Evolutionary conservation across 2,888 invertebrate species (phyloP), one percentile per base, ranked within the genome.

Genomic region (Halictus quadricinctus): DNA sequence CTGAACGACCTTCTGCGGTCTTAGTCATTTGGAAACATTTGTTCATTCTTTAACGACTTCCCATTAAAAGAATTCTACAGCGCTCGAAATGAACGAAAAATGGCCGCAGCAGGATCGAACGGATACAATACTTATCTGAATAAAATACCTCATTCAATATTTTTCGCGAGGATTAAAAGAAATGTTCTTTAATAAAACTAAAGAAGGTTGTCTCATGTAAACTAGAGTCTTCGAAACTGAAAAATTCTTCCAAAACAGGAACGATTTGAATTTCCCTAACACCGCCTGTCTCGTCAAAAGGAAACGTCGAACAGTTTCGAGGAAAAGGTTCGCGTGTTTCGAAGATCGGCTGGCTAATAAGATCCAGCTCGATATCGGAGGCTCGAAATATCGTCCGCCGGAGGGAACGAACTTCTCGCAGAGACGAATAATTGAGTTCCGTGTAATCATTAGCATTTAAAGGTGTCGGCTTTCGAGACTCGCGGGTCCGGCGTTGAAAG

Each of bases 361-460:
- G 60, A 29, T 25, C 64, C 13, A 64, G 29, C 7, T 15, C 29
- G 29, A 64, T 64, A 64, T 29, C 25, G 29, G 64, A 15, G 64
- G 29, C 15, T 29, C 15, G 64, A 64, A 15, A 64, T 64, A 64
- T 64, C 64, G 64, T 64, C 3, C 25, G 64, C 64, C 29, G 7
- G 29, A 15, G 64, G 29, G 64, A 15, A 13, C 15, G 64, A 64
- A 64, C 29, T 64, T 64, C 29, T 29, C 18, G 29, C 64, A 18
- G 29, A 64, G 18, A 29, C 64, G 64, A 64, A 69, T 84, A 84
- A 84, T 76, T 84, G 85, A 58, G 75, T 79, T 79, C 79, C 72
- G 25, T 75, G 79, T 79, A 74, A 70, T 84, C 78, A 84, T 84
- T 84, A 84, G 85, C 76, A 84, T 84, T 84, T 72, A 73, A 76